Conservation (phyloP, 1,140 invertebrate species). For the Mizuhopecten yessoensis region DNA sequence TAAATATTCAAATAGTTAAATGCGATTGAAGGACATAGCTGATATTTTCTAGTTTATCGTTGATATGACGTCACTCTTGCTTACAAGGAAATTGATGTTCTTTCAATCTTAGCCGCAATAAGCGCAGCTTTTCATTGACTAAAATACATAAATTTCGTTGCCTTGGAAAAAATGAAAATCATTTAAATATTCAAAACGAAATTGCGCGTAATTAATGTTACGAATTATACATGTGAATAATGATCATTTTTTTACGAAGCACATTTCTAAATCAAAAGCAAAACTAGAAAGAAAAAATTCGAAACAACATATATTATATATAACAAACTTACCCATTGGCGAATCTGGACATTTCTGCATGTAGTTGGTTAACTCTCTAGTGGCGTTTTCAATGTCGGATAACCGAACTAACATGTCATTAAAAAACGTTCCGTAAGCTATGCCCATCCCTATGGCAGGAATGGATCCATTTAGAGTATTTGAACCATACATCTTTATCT, state of each 20-base stretch:
- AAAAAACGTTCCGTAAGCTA: constrained; percentile 1
- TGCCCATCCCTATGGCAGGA: background rate
- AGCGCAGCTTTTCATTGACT: too few relatives aligned
- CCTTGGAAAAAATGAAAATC: too few relatives aligned
- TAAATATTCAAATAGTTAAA: too few relatives aligned
- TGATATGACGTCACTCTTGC: background rate
- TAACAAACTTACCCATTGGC: background rate
- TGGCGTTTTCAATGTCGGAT: background rate
- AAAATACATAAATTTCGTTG: too few relatives aligned
- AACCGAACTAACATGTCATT: background rate
- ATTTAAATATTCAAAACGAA: too few relatives aligned
- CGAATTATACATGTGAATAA: too few relatives aligned
- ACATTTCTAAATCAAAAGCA: too few relatives aligned
- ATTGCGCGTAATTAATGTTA: too few relatives aligned
- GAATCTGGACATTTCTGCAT: background rate
- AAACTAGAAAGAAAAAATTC: too few relatives aligned
- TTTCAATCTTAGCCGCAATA: background rate
- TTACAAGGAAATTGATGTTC: background rate
- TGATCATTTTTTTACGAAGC: too few relatives aligned
- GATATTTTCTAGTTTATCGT: background rate
- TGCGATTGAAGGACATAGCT: background rate
- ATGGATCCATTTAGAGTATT: constrained; percentile 18
- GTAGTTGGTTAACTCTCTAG: background rate
- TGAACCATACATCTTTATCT: constrained; percentile 18
- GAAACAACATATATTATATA: too few relatives aligned